phyloP scores from a whole-genome alignment of 2,797 vertebrate genomes.

The Craterocephalus amniculus region DNA sequence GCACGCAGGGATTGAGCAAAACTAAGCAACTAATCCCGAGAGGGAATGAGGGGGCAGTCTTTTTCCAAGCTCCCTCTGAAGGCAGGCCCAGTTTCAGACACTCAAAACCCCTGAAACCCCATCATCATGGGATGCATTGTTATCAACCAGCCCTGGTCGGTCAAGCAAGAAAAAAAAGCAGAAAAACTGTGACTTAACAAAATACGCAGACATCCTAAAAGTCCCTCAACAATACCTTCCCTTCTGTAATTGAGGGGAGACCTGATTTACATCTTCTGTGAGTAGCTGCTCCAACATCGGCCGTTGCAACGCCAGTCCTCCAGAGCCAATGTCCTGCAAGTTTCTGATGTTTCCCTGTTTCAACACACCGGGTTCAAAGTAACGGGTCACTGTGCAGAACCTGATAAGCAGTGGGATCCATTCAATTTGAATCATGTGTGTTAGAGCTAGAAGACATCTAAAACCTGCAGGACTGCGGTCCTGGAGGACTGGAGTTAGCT shows the following conservation, averaged over 20 bases:
- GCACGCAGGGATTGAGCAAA: background rate
- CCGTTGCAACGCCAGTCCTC: too few species aligned
- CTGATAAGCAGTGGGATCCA: too few species aligned
- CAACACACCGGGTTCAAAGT: too few species aligned
- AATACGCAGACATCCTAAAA: too few species aligned
- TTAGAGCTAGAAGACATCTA: too few species aligned
- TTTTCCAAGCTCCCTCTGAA: background rate
- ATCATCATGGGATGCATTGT: background rate
- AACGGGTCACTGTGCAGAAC: too few species aligned
- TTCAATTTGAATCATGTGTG: too few species aligned
- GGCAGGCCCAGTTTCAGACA: background rate
- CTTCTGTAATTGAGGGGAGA: background rate
- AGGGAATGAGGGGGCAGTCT: background rate
- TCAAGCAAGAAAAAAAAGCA: background rate
- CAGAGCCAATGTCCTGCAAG: too few species aligned
- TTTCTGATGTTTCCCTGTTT: too few species aligned
- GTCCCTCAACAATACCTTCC: too few species aligned
- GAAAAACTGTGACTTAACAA: background rate
- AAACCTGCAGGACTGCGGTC: too few species aligned
- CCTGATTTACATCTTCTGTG: background rate
- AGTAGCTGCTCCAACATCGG: background rate
- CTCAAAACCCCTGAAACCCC: background rate
- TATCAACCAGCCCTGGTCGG: background rate
- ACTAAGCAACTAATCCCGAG: background rate
- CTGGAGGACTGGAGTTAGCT: too few species aligned